phyloP scores from a whole-genome alignment of 1,140 invertebrate genomes.

The Ditylenchus dipsaci region DNA sequence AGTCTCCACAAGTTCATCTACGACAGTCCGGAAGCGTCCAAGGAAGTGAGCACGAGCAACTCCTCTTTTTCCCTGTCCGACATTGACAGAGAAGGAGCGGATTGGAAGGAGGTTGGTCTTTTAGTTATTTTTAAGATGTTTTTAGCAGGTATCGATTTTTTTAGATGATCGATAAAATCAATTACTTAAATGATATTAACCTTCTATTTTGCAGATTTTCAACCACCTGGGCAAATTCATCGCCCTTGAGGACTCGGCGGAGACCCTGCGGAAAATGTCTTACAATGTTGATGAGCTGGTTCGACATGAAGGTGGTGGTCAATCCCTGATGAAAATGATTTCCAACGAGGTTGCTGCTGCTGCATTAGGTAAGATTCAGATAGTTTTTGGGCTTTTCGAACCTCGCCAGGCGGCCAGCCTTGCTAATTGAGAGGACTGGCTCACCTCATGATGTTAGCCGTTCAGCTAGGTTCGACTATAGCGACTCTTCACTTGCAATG shows the following conservation, averaged over 20 bases:
- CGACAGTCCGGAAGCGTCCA: constrained; percentile 2
- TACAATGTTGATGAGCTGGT: constrained; percentile 23
- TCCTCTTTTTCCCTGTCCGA: constrained; percentile 7
- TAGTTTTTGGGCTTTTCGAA: too few species aligned
- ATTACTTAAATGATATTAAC: neutral
- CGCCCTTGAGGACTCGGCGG: constrained; percentile 20
- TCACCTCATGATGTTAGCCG: too few species aligned
- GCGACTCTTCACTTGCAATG: too few species aligned
- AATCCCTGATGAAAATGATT: constrained; percentile 19
- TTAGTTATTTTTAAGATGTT: neutral
- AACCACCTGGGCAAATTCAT: constrained; percentile 27
- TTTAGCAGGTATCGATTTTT: too few species aligned
- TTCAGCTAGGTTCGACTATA: too few species aligned
- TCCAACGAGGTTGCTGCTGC: constrained; percentile 5
- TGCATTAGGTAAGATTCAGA: neutral
- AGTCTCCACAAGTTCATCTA: constrained; percentile 30
- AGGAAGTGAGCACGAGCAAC: constrained; percentile 5
- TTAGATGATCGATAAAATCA: too few species aligned
- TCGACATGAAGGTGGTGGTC: neutral
- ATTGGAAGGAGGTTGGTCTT: constrained; percentile 18
- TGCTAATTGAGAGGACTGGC: too few species aligned
- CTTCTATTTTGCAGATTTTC: constrained; percentile 20
- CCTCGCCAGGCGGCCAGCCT: too few species aligned
- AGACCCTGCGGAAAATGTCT: constrained; percentile 28
- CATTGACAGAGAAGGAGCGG: constrained; percentile 12